A percentile compares a stretch with the other conserved stretches of the same genome.
These are phyloP conservation scores for Urocyon cinereoargenteus DNA, from an alignment of 2,797 vertebrate genomes.

Conservation along the genomic window DNA sequence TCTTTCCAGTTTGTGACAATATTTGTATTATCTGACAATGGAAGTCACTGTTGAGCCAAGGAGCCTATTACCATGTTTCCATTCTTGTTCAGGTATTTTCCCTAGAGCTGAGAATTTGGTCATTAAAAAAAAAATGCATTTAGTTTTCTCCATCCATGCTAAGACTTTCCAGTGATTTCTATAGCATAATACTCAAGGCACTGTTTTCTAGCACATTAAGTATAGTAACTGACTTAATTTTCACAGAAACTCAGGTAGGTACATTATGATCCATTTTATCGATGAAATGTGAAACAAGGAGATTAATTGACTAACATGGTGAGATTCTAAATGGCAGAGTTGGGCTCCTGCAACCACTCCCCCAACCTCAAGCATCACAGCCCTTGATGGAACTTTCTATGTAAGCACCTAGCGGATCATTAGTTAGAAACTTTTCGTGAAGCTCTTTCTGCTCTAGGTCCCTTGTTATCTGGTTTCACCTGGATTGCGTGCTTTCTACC, in stretches of 20 bases:
- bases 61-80: background rate
- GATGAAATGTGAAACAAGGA: background rate
- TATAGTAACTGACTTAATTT: background rate
- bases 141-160: background rate
- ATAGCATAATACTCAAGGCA: background rate
- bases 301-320: background rate
- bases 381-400: background rate
- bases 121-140: background rate
- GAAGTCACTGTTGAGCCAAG: background rate
- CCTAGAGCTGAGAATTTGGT: background rate
- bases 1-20: background rate
- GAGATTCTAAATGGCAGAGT: background rate
- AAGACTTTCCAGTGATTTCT: background rate
- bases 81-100: conserved; percentile 14
- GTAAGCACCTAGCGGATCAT: background rate
- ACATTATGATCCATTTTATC: background rate
- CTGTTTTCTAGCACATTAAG: background rate
- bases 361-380: background rate
- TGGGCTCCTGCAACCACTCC: background rate
- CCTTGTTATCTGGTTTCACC: background rate
- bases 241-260: background rate
- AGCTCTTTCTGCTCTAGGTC: background rate
- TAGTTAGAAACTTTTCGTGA: background rate
- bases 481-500: background rate
- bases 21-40: background rate